Percentiles rank a stretch among this genome's conserved stretches.
Evolutionary conservation across 2,888 invertebrate species (phyloP).

Genomic region (Minunthozetes semirufus): DNA sequence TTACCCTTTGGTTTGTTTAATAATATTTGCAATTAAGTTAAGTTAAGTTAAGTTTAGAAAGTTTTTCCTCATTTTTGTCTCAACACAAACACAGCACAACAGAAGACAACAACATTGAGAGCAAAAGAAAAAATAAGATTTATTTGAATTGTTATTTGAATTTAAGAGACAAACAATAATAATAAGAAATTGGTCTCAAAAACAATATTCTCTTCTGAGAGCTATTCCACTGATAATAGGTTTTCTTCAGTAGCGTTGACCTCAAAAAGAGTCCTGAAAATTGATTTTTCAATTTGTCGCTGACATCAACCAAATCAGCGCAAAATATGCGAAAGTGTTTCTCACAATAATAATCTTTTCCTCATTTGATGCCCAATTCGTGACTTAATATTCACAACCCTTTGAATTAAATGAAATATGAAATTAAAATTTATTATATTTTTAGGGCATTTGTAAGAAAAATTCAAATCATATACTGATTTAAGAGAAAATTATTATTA

Average conservation of each 20-base stretch:
- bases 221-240: too few relatives aligned
- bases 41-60: constrained; percentile 12
- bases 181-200: not conserved
- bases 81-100: too few relatives aligned
- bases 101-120: not conserved
- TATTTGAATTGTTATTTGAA: not conserved
- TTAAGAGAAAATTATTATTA: too few relatives aligned
- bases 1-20: too few relatives aligned
- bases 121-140: not conserved
- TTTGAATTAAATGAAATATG: not conserved
- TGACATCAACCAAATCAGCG: not conserved
- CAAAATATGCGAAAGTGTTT: constrained; percentile 17
- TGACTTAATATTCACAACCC: constrained; percentile 14
- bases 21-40: too few relatives aligned
- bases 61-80: not conserved
- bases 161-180: constrained; percentile 7
- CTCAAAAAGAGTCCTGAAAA: not conserved
- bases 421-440: too few relatives aligned
- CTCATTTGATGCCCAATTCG: not conserved
- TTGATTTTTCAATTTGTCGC: not conserved
- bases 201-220: not conserved
- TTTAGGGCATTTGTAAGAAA: too few relatives aligned
- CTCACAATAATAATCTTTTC: not conserved
- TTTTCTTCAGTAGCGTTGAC: constrained; percentile 4
- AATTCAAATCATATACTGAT: too few relatives aligned